These are phyloP conservation scores for Drosophila recens DNA, from an alignment of 2,888 invertebrate genomes.

Conservation along the genomic window DNA sequence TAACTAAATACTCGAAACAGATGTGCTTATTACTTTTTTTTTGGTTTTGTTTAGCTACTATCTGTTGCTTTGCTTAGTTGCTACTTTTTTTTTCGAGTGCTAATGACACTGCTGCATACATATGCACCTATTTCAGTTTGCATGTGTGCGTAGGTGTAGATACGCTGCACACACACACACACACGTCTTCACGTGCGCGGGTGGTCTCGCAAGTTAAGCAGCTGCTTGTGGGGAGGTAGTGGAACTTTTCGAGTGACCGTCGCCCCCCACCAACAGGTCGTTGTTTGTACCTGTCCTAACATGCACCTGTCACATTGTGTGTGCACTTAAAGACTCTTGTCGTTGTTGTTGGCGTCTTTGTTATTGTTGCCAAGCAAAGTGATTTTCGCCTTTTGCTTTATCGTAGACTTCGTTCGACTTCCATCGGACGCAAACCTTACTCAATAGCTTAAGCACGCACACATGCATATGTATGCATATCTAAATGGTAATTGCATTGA, in stretches of 20 bases:
- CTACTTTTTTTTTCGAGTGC: constrained; percentile 50
- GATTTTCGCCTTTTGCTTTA: constrained; percentile 34
- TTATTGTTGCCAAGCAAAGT: constrained; percentile 61
- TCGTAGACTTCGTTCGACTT: constrained; percentile 20
- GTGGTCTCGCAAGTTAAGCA: constrained; percentile 38
- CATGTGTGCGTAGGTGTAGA: constrained; percentile 6
- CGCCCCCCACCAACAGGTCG: constrained; percentile 61
- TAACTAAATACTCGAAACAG: constrained; percentile 30
- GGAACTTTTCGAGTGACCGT: constrained; percentile 43
- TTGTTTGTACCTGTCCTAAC: constrained; percentile 32
- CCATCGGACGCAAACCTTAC: constrained; percentile 32
- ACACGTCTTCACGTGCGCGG: constrained; percentile 33
- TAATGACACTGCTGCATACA: constrained; percentile 51
- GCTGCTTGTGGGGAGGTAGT: constrained; percentile 16
- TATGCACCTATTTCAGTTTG: constrained; percentile 10
- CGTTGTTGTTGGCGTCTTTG: constrained; percentile 32
- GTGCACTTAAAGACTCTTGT: constrained; percentile 14
- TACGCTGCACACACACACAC: constrained; percentile 3
- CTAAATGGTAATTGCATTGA: constrained; percentile 38
- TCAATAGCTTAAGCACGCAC: constrained; percentile 27
- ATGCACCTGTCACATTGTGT: constrained; percentile 29
- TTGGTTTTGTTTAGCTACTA: constrained; percentile 45
- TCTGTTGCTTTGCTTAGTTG: constrained; percentile 57
- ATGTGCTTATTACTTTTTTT: constrained; percentile 13
- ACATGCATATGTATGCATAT: constrained; percentile 6